phyloP scores from a whole-genome alignment of 2,888 invertebrate genomes.

The Blomia tropicalis region DNA sequence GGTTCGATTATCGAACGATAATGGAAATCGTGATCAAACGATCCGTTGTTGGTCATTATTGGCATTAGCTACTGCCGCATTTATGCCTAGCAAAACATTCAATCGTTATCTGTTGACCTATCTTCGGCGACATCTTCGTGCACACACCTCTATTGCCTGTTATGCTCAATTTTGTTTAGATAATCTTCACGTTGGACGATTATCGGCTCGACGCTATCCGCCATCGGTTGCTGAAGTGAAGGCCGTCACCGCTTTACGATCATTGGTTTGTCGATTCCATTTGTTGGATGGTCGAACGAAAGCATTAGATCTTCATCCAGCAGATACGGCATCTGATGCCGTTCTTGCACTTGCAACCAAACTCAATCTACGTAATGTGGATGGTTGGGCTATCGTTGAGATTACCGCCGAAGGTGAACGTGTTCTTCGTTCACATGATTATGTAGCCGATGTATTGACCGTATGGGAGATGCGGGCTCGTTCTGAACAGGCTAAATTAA shows the following conservation, averaged over 20 bases:
- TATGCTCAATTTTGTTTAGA: constrained; percentile 87
- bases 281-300: constrained; percentile 87
- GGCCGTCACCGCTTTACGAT: constrained; percentile 72
- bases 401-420: constrained; percentile 70
- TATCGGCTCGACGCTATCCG: constrained; percentile 61
- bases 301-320: constrained; percentile 84
- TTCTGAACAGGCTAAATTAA: too few relatives aligned
- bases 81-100: constrained; percentile 68
- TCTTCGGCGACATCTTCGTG: constrained; percentile 48
- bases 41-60: constrained; percentile 74
- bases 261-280: constrained; percentile 77
- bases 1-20: constrained; percentile 49
- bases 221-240: constrained; percentile 85
- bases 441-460: constrained; percentile 79
- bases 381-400: constrained; percentile 83
- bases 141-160: constrained; percentile 52
- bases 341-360: constrained; percentile 74
- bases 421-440: constrained; percentile 75
- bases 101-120: constrained; percentile 63
- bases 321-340: constrained; percentile 79
- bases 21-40: constrained; percentile 64
- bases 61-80: constrained; percentile 74
- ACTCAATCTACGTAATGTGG: constrained; percentile 56
- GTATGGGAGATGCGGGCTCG: constrained; percentile 48
- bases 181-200: constrained; percentile 58